These are phyloP conservation scores for Cheilinus undulatus DNA, from an alignment of 2,113 vertebrate species.

Conservation along the genomic window DNA sequence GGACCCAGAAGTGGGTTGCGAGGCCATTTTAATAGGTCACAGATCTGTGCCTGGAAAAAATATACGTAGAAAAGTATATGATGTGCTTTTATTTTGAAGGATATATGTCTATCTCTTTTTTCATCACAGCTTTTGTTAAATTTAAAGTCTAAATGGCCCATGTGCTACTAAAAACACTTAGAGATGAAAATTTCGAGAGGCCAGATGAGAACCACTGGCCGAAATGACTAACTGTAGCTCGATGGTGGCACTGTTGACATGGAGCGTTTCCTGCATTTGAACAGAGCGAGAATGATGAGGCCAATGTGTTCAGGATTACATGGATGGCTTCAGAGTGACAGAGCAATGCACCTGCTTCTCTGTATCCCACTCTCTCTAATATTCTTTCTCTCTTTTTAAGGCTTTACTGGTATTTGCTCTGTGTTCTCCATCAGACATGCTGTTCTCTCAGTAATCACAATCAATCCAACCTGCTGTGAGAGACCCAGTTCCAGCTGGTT, in stretches of 20 bases:
- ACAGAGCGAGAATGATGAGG: background rate
- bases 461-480: constrained; percentile 60
- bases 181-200: too few species aligned
- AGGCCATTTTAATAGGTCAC: too few species aligned
- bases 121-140: too few species aligned
- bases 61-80: too few species aligned
- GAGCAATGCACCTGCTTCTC: constrained; percentile 1
- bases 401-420: constrained; percentile 54
- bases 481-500: constrained; percentile 46
- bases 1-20: too few species aligned
- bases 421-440: constrained; percentile 59
- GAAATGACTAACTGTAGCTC: too few species aligned
- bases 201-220: too few species aligned
- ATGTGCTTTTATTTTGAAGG: too few species aligned
- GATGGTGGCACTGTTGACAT: background rate
- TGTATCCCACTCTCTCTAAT: background rate
- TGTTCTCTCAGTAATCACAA: constrained; percentile 69
- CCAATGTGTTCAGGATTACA: background rate
- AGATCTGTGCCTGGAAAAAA: too few species aligned
- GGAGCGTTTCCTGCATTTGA: background rate
- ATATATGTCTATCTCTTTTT: too few species aligned
- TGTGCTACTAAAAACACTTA: too few species aligned
- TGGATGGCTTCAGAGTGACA: constrained; percentile 15
- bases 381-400: constrained; percentile 24
- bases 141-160: too few species aligned